Percentiles rank a stretch among this genome's conserved stretches.
Conservation (phyloP, 1,140 invertebrate genomes). For the Cotesia chilonis region DNA sequence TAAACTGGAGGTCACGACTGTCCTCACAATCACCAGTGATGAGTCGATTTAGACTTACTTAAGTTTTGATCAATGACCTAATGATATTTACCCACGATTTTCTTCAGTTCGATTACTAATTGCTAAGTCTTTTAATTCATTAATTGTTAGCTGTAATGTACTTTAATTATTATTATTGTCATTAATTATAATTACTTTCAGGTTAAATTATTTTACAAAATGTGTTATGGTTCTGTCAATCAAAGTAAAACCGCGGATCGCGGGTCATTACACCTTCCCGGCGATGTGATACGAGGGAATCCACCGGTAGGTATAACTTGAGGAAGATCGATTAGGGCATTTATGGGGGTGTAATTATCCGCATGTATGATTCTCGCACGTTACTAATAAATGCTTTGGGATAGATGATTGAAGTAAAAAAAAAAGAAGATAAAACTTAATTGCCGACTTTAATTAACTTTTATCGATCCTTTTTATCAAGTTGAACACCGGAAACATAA, state of each 20-base stretch:
- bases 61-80: too few species aligned
- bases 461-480: constrained; percentile 22
- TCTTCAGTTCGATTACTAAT: too few species aligned
- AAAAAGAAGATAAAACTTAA: constrained; percentile 21
- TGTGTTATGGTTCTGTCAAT: constrained; percentile 30
- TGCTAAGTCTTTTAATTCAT: too few species aligned
- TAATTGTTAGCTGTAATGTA: too few species aligned
- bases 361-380: constrained; percentile 8
- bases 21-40: too few species aligned
- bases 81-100: too few species aligned
- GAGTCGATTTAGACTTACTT: too few species aligned
- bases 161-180: too few species aligned
- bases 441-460: constrained; percentile 36
- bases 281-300: background rate
- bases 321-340: constrained; percentile 26
- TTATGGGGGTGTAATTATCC: constrained; percentile 17
- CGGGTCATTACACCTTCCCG: constrained; percentile 24
- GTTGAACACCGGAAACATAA: background rate
- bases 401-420: background rate
- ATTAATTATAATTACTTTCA: too few species aligned
- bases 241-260: background rate
- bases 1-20: too few species aligned
- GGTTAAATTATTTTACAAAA: background rate
- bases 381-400: background rate
- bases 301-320: background rate